Evolutionary conservation across 1,140 invertebrate species (phyloP).

Genomic region (Drosophila insularis): DNA sequence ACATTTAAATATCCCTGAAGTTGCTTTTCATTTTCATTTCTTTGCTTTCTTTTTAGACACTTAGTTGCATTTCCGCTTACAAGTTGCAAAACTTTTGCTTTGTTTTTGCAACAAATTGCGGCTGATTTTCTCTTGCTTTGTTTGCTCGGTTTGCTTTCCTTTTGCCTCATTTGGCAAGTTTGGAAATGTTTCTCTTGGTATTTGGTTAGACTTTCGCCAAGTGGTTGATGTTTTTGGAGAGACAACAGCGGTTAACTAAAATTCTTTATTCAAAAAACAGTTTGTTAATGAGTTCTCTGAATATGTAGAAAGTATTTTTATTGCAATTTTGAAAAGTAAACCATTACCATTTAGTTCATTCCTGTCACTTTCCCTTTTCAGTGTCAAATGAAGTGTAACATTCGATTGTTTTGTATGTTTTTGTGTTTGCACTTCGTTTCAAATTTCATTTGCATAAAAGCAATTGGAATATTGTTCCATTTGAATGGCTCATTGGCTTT

Average conservation of each 20-base stretch:
- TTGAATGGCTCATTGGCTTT: conserved; percentile 37
- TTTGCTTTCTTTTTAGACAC: conserved; percentile 11
- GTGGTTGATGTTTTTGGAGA: background rate
- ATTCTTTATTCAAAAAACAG: background rate
- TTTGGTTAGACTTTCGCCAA: conserved; percentile 21
- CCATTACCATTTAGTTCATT: background rate
- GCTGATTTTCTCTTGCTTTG: conserved; percentile 41
- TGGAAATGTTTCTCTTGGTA: conserved; percentile 23
- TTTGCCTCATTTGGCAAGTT: conserved; percentile 43
- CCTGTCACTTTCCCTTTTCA: conserved; percentile 1
- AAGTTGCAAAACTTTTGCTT: conserved; percentile 42
- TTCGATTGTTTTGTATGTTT: conserved; percentile 31
- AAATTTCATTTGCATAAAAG: conserved; percentile 26
- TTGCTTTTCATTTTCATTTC: conserved; percentile 11
- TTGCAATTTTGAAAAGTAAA: background rate
- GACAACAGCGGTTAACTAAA: background rate
- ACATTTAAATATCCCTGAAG: conserved; percentile 47
- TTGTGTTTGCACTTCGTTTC: conserved; percentile 30
- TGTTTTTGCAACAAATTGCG: conserved; percentile 67
- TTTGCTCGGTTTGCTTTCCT: background rate
- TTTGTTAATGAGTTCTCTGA: background rate
- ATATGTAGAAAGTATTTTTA: background rate
- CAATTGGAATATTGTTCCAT: conserved; percentile 27
- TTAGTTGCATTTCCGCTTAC: conserved; percentile 51
- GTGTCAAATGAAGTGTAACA: conserved; percentile 17